Evolutionary conservation across 2,888 invertebrate genomes (phyloP).

Genomic region (Epinotia brunnichana): DNA sequence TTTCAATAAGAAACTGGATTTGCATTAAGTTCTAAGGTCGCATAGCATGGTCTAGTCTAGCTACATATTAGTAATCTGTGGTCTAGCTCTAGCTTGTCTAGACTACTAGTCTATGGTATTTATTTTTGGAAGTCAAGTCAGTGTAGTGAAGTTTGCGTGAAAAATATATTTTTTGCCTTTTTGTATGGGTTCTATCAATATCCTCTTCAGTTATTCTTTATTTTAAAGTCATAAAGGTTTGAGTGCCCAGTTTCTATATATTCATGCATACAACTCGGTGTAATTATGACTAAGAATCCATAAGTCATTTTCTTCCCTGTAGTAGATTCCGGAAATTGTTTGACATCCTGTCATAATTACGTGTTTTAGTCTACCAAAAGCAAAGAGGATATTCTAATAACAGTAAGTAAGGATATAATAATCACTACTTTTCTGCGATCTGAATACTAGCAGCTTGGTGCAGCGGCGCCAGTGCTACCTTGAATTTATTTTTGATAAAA

Average conservation of each 20-base stretch:
- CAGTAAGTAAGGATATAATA: conserved; percentile 17
- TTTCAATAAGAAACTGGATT: too few relatives aligned
- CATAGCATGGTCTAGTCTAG: too few relatives aligned
- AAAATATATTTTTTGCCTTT: conserved; percentile 26
- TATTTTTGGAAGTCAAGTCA: conserved; percentile 70
- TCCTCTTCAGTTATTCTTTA: conserved; percentile 1
- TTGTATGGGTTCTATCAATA: conserved; percentile 9
- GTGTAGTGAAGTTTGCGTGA: conserved; percentile 46
- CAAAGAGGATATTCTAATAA: conserved; percentile 10
- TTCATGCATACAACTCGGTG: not conserved
- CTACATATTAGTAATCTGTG: too few relatives aligned
- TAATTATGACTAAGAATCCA: conserved; percentile 16
- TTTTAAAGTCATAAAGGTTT: conserved; percentile 3
- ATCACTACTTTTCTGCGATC: not conserved
- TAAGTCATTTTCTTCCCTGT: conserved; percentile 18
- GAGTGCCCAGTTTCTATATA: not conserved
- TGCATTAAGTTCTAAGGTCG: too few relatives aligned
- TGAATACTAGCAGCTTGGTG: not conserved
- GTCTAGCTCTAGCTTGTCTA: not conserved
- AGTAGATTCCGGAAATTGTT: conserved; percentile 38
- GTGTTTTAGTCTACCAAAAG: conserved; percentile 22
- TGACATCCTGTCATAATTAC: conserved; percentile 36
- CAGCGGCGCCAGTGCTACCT: conserved; percentile 9
- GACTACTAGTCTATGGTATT: conserved; percentile 51
- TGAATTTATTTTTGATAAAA: conserved; percentile 37